These are phyloP conservation scores for Psix sp. DNA, from an alignment of 1,140 invertebrate species.

Conservation along the genomic window DNA sequence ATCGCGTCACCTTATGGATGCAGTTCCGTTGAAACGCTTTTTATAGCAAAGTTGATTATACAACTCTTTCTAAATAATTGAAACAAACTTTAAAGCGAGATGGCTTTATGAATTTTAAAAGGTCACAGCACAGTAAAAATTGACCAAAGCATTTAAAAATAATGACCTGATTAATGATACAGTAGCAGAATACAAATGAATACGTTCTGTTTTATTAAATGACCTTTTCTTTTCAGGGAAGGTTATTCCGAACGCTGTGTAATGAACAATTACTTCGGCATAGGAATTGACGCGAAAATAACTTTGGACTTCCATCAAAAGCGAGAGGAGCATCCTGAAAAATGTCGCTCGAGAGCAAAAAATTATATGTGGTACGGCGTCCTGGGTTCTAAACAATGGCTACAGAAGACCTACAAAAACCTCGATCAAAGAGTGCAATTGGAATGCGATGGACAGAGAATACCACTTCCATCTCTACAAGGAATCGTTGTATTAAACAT, in stretches of 20 bases:
- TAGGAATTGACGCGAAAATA: constrained; percentile 99
- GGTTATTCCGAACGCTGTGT: constrained; percentile 96
- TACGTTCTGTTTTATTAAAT: background rate
- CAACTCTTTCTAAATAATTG: too few relatives aligned
- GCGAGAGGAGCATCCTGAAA: constrained; percentile 97
- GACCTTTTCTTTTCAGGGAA: constrained; percentile 80
- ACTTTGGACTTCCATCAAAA: constrained; percentile 98
- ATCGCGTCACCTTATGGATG: too few relatives aligned
- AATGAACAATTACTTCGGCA: constrained; percentile 99
- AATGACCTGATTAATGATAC: too few relatives aligned
- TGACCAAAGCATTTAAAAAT: too few relatives aligned
- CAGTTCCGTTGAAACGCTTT: too few relatives aligned
- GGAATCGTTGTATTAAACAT: constrained; percentile 98
- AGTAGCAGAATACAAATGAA: too few relatives aligned
- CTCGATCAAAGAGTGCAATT: constrained; percentile 95
- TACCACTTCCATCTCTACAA: constrained; percentile 94
- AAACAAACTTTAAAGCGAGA: too few relatives aligned
- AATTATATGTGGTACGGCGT: constrained; percentile 99
- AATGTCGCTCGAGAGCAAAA: constrained; percentile 94
- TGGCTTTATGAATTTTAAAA: too few relatives aligned
- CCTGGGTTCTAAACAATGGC: constrained; percentile 93
- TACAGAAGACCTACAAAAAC: constrained; percentile 96
- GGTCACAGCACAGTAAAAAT: too few relatives aligned
- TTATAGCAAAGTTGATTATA: too few relatives aligned
- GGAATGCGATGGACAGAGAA: constrained; percentile 94